phyloP scores from a whole-genome alignment of 1,140 invertebrate species.

The Euwallacea similis region DNA sequence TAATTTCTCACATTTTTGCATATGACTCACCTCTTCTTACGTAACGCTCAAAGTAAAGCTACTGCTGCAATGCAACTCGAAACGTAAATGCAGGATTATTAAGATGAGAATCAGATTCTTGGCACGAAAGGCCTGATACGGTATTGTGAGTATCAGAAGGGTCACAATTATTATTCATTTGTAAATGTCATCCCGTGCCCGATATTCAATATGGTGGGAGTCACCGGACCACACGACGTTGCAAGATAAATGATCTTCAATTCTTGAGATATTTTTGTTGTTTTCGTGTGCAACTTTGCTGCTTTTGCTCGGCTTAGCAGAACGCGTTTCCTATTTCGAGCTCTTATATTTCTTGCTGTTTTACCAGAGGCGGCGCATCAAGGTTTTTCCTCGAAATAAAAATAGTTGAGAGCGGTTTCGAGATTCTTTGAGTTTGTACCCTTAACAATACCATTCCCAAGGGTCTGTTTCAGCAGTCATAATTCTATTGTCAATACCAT shows the following conservation, averaged over 20 bases:
- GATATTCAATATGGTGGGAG: conserved; percentile 52
- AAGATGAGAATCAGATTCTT: conserved; percentile 21
- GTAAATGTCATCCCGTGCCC: conserved; percentile 50
- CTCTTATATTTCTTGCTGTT: conserved; percentile 17
- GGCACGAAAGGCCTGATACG: conserved; percentile 27
- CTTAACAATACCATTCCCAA: no score
- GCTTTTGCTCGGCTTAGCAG: conserved; percentile 30
- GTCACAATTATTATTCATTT: conserved; percentile 53
- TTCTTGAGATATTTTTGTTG: conserved; percentile 49
- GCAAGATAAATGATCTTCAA: conserved; percentile 50
- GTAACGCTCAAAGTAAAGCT: no score
- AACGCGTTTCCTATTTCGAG: conserved; percentile 40
- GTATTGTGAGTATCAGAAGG: conserved; percentile 49
- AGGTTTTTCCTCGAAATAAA: no score
- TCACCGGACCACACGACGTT: conserved; percentile 48
- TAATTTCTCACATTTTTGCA: no score
- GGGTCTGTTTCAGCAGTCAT: no score
- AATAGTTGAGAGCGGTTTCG: no score
- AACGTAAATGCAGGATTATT: neutral
- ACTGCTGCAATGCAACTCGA: no score
- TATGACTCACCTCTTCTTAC: no score
- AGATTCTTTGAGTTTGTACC: no score
- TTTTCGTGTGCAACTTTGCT: conserved; percentile 31
- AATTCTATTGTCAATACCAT: no score
- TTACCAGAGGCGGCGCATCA: no score